A percentile compares a stretch with the other conserved stretches of the same genome.
Conservation (phyloP, 2,888 invertebrate genomes). For the Salpingus planirostris region DNA sequence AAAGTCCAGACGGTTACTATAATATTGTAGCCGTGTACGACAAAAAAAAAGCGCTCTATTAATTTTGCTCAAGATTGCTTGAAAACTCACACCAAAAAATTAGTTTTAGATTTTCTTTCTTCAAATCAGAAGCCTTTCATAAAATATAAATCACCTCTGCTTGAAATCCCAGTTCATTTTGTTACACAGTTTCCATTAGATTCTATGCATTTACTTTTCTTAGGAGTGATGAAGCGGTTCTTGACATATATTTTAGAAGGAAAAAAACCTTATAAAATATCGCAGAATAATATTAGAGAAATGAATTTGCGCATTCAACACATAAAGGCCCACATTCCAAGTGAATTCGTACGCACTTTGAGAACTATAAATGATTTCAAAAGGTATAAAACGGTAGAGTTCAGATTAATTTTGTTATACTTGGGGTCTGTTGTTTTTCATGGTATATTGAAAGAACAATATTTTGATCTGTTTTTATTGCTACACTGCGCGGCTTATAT, state of each 20-base stretch:
- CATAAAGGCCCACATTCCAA: neutral
- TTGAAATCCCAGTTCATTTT: neutral
- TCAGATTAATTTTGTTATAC: neutral
- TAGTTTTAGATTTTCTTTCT: neutral
- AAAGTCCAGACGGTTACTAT: no score
- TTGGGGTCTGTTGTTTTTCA: neutral
- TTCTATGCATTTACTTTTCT: neutral
- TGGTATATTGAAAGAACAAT: neutral
- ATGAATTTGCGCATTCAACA: neutral
- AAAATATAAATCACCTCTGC: neutral
- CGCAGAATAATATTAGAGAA: neutral
- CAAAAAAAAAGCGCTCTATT: constrained; percentile 1
- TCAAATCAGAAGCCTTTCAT: neutral
- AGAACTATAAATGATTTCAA: neutral
- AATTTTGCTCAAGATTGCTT: neutral
- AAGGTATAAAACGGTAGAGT: neutral
- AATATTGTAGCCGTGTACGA: constrained; percentile 4
- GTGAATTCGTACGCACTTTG: neutral
- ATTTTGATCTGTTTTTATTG: neutral
- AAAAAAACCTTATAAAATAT: neutral
- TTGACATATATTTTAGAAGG: neutral
- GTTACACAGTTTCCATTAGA: constrained; percentile 1
- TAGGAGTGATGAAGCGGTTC: neutral
- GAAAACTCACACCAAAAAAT: no score
- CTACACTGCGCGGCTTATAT: neutral